Evolutionary conservation across 2,888 invertebrate species (phyloP).

Genomic region (Acanthosepion lycidas): DNA sequence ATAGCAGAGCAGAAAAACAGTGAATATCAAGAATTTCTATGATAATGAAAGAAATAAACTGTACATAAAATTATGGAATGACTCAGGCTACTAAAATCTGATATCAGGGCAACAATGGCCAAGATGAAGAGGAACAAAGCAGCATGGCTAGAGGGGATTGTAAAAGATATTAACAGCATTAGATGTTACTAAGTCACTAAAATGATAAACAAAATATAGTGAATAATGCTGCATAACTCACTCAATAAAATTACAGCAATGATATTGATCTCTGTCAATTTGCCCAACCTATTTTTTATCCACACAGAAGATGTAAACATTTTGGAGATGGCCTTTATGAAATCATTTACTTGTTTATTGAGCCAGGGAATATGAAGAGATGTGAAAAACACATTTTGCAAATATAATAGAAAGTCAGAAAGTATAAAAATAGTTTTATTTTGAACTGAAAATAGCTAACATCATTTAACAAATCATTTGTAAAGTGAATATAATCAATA

Average conservation of each 20-base stretch:
- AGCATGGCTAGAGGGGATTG: too few species aligned
- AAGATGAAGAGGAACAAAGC: too few species aligned
- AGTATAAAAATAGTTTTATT: constrained; percentile 33
- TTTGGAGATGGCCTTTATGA: background rate
- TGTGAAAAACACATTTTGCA: background rate
- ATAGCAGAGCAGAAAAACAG: too few species aligned
- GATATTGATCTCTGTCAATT: background rate
- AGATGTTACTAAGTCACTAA: too few species aligned
- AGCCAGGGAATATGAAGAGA: background rate
- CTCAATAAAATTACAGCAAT: background rate
- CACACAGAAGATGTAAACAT: background rate
- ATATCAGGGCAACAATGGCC: too few species aligned
- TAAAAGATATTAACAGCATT: too few species aligned
- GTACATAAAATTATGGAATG: too few species aligned
- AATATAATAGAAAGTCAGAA: constrained; percentile 12
- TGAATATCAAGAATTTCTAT: too few species aligned
- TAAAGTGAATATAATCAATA: background rate
- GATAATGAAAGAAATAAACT: too few species aligned
- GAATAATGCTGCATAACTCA: too few species aligned
- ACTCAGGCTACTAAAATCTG: too few species aligned
- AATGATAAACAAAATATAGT: too few species aligned
- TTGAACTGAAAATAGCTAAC: constrained; percentile 12
- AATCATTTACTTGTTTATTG: background rate
- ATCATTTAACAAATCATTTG: constrained; percentile 20
- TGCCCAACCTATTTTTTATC: background rate